phyloP scores from a whole-genome alignment of 2,888 invertebrate genomes.

The Hemaris fuciformis region DNA sequence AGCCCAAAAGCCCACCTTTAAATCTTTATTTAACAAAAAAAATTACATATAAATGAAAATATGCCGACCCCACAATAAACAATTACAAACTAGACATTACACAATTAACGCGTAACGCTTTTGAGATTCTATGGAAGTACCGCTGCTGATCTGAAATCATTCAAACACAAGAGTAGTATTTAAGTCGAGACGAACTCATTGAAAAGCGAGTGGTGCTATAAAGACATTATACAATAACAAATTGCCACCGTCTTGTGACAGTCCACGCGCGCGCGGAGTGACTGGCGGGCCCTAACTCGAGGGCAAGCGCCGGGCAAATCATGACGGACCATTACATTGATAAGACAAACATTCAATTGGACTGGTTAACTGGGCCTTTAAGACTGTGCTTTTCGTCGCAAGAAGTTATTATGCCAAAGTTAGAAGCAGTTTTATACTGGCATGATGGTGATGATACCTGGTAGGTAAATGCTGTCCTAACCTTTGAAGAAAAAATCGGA shows the following conservation, averaged over 20 bases:
- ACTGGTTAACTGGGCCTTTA: slow-evolving; percentile 38
- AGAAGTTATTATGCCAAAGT: background rate
- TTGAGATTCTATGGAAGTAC: too few relatives aligned
- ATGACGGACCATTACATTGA: slow-evolving; percentile 55
- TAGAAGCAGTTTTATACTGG: too few relatives aligned
- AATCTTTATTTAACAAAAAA: too few relatives aligned
- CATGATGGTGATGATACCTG: too few relatives aligned
- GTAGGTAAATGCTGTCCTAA: too few relatives aligned
- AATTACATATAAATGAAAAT: too few relatives aligned
- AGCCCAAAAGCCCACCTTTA: too few relatives aligned
- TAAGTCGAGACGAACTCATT: background rate
- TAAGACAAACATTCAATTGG: slow-evolving; percentile 61
- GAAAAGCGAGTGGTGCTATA: slow-evolving; percentile 9
- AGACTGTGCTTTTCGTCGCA: slow-evolving; percentile 16
- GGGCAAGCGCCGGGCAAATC: slow-evolving; percentile 49
- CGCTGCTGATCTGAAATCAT: background rate
- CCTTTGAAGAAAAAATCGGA: too few relatives aligned
- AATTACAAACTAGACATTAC: too few relatives aligned
- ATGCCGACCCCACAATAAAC: too few relatives aligned
- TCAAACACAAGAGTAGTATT: background rate
- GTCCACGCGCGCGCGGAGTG: slow-evolving; percentile 21
- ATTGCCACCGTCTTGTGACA: slow-evolving; percentile 11
- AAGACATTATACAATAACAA: slow-evolving; percentile 15
- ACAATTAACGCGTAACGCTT: too few relatives aligned
- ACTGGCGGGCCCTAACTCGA: slow-evolving; percentile 23